These are phyloP conservation scores for Rhynchotus rufescens DNA, from an alignment of 2,797 vertebrate species.

Conservation along the genomic window DNA sequence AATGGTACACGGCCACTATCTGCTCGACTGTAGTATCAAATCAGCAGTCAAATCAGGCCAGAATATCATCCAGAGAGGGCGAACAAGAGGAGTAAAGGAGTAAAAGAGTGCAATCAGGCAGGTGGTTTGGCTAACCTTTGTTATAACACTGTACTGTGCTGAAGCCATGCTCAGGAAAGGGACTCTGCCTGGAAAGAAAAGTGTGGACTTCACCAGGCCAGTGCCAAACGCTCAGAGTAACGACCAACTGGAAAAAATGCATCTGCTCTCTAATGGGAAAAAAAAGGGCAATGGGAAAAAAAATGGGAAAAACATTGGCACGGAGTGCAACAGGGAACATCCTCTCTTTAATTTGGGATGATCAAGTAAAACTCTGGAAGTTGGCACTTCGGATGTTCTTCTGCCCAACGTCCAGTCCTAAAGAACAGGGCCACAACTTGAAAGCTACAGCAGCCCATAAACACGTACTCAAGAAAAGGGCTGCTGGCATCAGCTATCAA, in stretches of 20 bases:
- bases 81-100: slow-evolving; percentile 88
- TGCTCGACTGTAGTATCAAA: slow-evolving; percentile 93
- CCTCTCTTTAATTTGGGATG: background rate
- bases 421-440: background rate
- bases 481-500: background rate
- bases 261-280: background rate
- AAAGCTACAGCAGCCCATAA: background rate
- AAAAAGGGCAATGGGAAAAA: background rate
- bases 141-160: slow-evolving; percentile 50
- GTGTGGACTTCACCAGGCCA: background rate
- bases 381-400: background rate
- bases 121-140: slow-evolving; percentile 75
- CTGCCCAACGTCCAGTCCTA: background rate
- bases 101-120: slow-evolving; percentile 91
- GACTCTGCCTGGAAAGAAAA: background rate
- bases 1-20: slow-evolving; percentile 99
- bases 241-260: fast-evolving
- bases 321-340: background rate
- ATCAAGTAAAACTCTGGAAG: background rate
- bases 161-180: slow-evolving; percentile 15
- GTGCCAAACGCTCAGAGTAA: background rate
- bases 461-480: background rate
- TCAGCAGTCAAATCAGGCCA: slow-evolving; percentile 69
- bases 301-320: background rate
- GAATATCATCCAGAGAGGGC: slow-evolving; percentile 77